Conservation (phyloP, 2,888 invertebrate genomes). For the Tetranychus piercei region DNA sequence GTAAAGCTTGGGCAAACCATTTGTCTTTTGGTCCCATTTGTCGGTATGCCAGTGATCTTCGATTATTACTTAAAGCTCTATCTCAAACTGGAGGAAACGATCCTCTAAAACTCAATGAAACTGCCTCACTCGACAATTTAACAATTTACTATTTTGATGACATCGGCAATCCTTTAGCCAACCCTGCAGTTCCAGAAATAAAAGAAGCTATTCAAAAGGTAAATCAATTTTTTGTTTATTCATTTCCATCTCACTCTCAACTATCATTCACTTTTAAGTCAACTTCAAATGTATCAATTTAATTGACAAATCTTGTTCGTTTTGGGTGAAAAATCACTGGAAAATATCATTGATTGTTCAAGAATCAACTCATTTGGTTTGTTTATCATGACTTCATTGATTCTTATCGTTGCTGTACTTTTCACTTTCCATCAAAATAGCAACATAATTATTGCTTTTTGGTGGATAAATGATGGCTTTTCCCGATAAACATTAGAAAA, state of each 20-base stretch:
- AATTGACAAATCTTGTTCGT: too few relatives aligned
- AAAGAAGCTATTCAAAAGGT: slow-evolving; percentile 17
- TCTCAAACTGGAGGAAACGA: slow-evolving; percentile 16
- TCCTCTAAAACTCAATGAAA: slow-evolving; percentile 23
- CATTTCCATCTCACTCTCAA: neutral
- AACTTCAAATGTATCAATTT: too few relatives aligned
- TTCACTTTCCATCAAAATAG: too few relatives aligned
- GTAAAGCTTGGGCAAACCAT: neutral
- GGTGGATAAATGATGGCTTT: neutral
- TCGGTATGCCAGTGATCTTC: slow-evolving; percentile 61
- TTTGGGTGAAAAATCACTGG: too few relatives aligned
- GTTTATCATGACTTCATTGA: neutral
- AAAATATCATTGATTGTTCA: neutral
- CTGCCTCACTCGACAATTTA: slow-evolving; percentile 23
- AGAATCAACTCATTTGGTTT: neutral
- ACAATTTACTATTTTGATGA: slow-evolving; percentile 26
- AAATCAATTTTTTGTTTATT: neutral
- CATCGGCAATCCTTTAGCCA: slow-evolving; percentile 23
- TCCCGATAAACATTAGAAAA: neutral
- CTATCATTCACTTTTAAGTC: neutral
- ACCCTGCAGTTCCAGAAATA: slow-evolving; percentile 23
- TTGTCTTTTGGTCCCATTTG: slow-evolving; percentile 72
- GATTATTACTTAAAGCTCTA: slow-evolving; percentile 51
- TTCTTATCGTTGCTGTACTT: neutral
- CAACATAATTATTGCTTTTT: neutral